Base-by-base conservation (phyloP, 1,140 invertebrate species). In the Drusus annulatus region DNA sequence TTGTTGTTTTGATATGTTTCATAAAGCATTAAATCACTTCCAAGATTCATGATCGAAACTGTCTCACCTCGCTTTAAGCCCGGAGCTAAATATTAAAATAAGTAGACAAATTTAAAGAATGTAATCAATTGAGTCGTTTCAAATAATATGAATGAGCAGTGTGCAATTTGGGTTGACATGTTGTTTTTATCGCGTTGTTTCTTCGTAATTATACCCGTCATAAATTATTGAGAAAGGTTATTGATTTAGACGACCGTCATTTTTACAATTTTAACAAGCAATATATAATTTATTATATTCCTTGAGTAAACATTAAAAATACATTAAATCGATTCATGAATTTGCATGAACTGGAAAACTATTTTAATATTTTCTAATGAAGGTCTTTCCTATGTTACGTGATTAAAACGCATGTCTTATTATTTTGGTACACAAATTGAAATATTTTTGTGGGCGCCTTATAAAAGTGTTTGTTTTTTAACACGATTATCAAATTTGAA, bases 181-280 rank as follows among this genome's bases (percentile, higher is more conserved):
- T 71, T n/a, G 17, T 71, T 7, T 54, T 28, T 56, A 21, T 25
- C 51, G 8, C 51, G 25, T 2, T 28, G 25, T 28, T 28, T 28
- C 25, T 2, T 28, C 25, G 25, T 28, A 28, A 28, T 28, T 28
- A n/a, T 28, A 31, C 17, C 0, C 21, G 65, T 31, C 19, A 21
- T 51, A 50, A 74, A 50, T 56, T 54, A 28, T n/a, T 15, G 31
- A 25, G n/a, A 58, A 28, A 58, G 0, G 19, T 74, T 54, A 74
- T 74, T 74, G 71, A 74, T 74, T 74, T 74, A 74, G 71, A 56
- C 31, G 71, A n/a, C 52, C 21, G 52, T 16, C 52, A 74, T 74
- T 56, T 74, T 15, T 15, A 74, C 28, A 52, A 25, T 45, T 71
- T 71, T 17, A 19, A 71, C 36, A 13, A 13, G 36, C 19, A 71